Evolutionary conservation across 2,888 invertebrate genomes (phyloP).

Genomic region (Eristalis pertinax): DNA sequence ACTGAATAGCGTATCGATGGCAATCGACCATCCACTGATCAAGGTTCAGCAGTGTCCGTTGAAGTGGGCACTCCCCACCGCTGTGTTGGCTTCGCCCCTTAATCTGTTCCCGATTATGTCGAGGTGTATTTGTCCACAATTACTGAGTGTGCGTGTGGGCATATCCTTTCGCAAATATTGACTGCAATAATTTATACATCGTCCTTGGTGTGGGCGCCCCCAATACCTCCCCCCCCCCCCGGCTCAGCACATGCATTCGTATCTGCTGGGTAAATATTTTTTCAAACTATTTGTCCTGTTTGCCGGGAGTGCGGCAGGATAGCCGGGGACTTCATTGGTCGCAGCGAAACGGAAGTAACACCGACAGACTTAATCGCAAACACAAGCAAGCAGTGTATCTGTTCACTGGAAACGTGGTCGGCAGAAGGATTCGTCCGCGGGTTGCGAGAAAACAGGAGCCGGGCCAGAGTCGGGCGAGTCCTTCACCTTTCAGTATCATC

Average conservation of each 20-base stretch:
- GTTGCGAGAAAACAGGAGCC: background rate
- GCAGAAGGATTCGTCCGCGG: background rate
- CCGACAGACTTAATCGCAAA: background rate
- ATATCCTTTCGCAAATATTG: conserved; percentile 59
- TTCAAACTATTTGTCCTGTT: conserved; percentile 18
- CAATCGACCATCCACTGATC: conserved; percentile 57
- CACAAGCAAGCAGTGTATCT: conserved; percentile 13
- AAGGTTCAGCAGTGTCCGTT: conserved; percentile 33
- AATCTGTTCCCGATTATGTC: conserved; percentile 52
- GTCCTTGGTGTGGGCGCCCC: background rate
- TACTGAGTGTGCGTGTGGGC: conserved; percentile 51
- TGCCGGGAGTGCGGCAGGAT: background rate
- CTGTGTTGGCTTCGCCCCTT: conserved; percentile 12
- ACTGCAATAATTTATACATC: conserved; percentile 46
- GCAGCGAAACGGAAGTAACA: background rate
- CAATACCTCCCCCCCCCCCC: background rate
- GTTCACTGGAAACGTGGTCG: conserved; percentile 48
- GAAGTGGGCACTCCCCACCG: background rate
- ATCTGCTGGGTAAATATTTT: conserved; percentile 34
- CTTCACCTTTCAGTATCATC: conserved; percentile 19
- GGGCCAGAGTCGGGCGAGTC: background rate
- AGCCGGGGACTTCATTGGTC: too few relatives aligned
- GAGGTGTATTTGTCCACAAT: conserved; percentile 55
- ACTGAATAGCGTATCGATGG: conserved; percentile 57
- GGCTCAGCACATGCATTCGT: background rate